Evolutionary conservation across 2,888 invertebrate species (phyloP).

Genomic region (Cheilosia grossa): DNA sequence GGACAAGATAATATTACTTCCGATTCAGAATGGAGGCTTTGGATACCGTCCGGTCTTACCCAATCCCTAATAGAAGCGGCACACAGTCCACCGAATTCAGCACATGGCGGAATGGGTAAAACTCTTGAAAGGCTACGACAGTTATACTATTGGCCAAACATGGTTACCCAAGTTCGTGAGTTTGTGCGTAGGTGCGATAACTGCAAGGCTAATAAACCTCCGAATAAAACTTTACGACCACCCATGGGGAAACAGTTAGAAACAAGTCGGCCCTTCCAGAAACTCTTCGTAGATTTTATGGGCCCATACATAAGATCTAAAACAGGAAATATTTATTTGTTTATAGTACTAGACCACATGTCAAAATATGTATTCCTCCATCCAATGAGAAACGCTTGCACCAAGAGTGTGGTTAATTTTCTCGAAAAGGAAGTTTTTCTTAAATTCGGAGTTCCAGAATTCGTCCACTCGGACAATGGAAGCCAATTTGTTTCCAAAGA

Average conservation of each 20-base stretch:
- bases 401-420: conserved; percentile 55
- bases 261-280: conserved; percentile 30
- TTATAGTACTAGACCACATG: conserved; percentile 66
- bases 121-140: conserved; percentile 33
- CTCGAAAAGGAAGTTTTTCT: conserved; percentile 73
- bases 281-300: conserved; percentile 62
- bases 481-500: conserved; percentile 65
- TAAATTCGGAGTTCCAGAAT: conserved; percentile 76
- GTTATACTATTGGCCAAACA: conserved; percentile 73
- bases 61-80: neutral
- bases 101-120: conserved; percentile 54
- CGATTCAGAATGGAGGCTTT: conserved; percentile 6
- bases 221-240: conserved; percentile 25
- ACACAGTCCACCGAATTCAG: neutral
- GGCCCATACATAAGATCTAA: conserved; percentile 50
- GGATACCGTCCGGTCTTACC: conserved; percentile 38
- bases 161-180: conserved; percentile 37
- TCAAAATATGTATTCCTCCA: conserved; percentile 48
- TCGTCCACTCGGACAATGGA: conserved; percentile 77
- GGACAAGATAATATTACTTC: conserved; percentile 4
- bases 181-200: conserved; percentile 28
- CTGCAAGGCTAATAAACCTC: conserved; percentile 45
- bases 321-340: conserved; percentile 38
- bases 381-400: conserved; percentile 58
- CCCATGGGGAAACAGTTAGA: conserved; percentile 6